Conservation (phyloP, 2,113 vertebrate species). For the Gymnobelideus leadbeateri region DNA sequence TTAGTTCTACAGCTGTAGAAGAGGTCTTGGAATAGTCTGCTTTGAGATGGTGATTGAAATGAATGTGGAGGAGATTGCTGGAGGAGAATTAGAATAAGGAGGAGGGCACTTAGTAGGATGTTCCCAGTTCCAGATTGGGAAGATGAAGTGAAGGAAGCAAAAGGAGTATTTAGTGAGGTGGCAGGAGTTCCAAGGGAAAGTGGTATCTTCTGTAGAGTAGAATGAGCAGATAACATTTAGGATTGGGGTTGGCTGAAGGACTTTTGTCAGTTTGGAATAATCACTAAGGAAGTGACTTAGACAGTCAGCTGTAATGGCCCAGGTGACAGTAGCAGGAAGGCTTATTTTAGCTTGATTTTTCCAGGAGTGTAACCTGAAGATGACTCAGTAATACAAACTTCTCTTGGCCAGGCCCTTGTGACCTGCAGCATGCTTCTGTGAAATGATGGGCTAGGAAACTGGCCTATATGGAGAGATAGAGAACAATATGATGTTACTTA, state of each 20-base stretch:
- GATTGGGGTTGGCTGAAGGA: background rate
- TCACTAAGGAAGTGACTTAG: background rate
- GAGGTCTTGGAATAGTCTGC: no score
- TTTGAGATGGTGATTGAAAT: background rate
- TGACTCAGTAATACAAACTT: background rate
- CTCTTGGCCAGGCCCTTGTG: background rate
- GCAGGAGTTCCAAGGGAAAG: no score
- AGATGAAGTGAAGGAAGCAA: no score
- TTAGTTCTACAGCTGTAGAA: no score
- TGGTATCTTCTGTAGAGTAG: background rate
- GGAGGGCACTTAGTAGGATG: no score
- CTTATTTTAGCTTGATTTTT: background rate
- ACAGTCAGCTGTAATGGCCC: background rate
- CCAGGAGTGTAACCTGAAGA: background rate
- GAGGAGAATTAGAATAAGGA: background rate
- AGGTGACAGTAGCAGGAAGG: background rate
- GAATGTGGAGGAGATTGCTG: background rate
- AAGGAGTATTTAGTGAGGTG: no score
- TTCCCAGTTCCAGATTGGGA: no score
- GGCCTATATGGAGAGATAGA: no score
- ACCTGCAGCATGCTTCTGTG: background rate
- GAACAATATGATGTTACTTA: background rate
- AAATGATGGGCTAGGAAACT: background rate
- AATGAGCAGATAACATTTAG: background rate
- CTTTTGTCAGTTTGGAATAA: background rate